Percentiles rank a stretch among this genome's conserved stretches.
Evolutionary conservation across 2,888 invertebrate genomes (phyloP).

Genomic region (Leucophenga maculata): DNA sequence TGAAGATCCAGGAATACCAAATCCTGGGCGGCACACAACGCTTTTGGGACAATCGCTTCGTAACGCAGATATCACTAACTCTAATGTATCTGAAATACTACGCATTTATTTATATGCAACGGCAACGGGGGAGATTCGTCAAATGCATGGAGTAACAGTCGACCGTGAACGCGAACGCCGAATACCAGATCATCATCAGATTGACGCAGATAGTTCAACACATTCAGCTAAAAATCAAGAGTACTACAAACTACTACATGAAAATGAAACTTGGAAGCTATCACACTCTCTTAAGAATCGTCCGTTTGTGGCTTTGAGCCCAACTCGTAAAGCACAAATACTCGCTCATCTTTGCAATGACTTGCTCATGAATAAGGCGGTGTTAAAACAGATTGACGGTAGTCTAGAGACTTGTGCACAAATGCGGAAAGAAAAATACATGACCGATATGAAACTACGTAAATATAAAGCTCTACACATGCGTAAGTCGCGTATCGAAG

Average conservation of each 20-base stretch:
- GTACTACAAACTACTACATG: slow-evolving; percentile 84
- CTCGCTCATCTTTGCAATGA: slow-evolving; percentile 95
- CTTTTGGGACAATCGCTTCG: slow-evolving; percentile 91
- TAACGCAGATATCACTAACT: slow-evolving; percentile 90
- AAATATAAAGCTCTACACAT: slow-evolving; percentile 84
- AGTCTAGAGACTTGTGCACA: slow-evolving; percentile 90
- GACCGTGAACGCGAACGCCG: slow-evolving; percentile 86
- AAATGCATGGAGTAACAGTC: slow-evolving; percentile 84
- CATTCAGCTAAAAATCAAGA: slow-evolving; percentile 84
- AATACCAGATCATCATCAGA: slow-evolving; percentile 87
- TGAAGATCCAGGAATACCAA: slow-evolving; percentile 93
- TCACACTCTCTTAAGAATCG: slow-evolving; percentile 86
- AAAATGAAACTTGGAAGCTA: slow-evolving; percentile 84
- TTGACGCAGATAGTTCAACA: slow-evolving; percentile 78
- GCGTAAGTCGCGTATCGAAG: slow-evolving; percentile 83
- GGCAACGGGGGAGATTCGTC: slow-evolving; percentile 88
- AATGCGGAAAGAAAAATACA: slow-evolving; percentile 91
- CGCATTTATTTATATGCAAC: slow-evolving; percentile 90
- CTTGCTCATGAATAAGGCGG: slow-evolving; percentile 91
- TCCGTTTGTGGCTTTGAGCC: slow-evolving; percentile 88
- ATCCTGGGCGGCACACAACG: slow-evolving; percentile 91
- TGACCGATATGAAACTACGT: slow-evolving; percentile 92
- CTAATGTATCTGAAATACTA: slow-evolving; percentile 92
- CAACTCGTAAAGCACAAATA: slow-evolving; percentile 90
- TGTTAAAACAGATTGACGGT: slow-evolving; percentile 90